Evolutionary conservation across 2,888 invertebrate genomes (phyloP), one percentile per base, ranked within the genome.

Genomic region (Anagyrus pseudococci): DNA sequence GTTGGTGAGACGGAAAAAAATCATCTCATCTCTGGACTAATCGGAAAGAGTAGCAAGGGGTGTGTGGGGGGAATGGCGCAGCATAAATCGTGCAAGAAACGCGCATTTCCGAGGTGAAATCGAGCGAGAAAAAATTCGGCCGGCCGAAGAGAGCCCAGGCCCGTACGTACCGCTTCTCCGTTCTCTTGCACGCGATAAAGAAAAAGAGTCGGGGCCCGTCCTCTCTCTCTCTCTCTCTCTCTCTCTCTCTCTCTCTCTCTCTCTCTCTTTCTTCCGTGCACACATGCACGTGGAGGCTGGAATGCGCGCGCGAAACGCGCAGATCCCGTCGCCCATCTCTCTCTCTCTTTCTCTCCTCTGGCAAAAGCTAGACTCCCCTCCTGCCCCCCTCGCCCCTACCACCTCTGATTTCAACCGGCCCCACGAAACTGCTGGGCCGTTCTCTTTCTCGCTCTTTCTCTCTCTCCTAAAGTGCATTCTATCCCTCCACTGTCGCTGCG

Each of bases 361-460:
- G 72, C 75, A 77, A 77, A n/a, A n/a, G n/a, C 77, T 78, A 78
- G 79, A 79, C 72, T 69, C 74, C 74, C 74, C 75, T 74, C 73
- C 72, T 70, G 69, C 37, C 37, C 78, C 75, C 76, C 73, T 72
- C 70, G 68, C 68, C 66, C 59, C 65, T 67, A 67, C 66, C 69
- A 23, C 50, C 62, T 68, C 52, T 67, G 68, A 69, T 70, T 65
- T 64, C 71, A 69, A 71, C 68, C 70, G 67, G 56, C 68, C 70
- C 71, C 69, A 72, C 43, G 33, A 33, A 46, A 58, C 68, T 70
- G 67, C 69, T 52, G 52, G 68, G 68, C 71, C 66, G n/a, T n/a
- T n/a, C 69, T 72, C 68, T 71, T 71, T 71, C 70, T 69, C 70
- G 66, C 73, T 70, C 69, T 70, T n/a, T n/a, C 70, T 72, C 67